Evolutionary conservation across 2,797 vertebrate genomes (phyloP).

Genomic region (Anguilla marmorata): DNA sequence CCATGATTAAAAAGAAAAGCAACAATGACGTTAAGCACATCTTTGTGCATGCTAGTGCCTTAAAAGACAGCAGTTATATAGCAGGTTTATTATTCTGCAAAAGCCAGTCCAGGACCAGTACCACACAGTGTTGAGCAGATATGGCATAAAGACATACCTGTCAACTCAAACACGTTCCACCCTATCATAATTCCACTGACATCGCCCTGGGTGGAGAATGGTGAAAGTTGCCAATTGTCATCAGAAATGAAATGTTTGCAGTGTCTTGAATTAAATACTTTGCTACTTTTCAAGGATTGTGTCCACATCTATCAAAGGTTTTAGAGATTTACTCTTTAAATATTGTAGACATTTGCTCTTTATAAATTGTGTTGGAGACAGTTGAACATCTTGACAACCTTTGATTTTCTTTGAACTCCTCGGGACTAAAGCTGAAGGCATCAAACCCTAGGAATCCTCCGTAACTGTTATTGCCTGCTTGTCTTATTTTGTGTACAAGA

Average conservation of each 20-base stretch:
- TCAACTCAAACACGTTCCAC: not conserved
- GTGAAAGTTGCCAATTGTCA: not conserved
- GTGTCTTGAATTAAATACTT: not conserved
- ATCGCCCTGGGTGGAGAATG: not conserved
- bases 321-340: not conserved
- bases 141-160: not conserved
- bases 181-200: not conserved
- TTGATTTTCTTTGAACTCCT: not conserved
- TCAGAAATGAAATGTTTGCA: not conserved
- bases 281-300: not conserved
- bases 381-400: not conserved
- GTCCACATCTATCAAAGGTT: not conserved
- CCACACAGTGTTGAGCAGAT: not conserved
- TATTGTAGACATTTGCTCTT: not conserved
- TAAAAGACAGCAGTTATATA: not conserved
- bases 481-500: not conserved
- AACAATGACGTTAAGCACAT: not conserved
- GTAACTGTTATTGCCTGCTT: not conserved
- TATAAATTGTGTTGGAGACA: not conserved
- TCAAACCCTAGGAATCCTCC: not conserved
- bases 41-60: not conserved
- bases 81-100: not conserved
- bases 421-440: not conserved
- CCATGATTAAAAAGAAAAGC: not conserved
- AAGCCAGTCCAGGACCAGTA: not conserved